Evolutionary conservation across 2,797 vertebrate species (phyloP).

Genomic region (Lerista edwardsae): DNA sequence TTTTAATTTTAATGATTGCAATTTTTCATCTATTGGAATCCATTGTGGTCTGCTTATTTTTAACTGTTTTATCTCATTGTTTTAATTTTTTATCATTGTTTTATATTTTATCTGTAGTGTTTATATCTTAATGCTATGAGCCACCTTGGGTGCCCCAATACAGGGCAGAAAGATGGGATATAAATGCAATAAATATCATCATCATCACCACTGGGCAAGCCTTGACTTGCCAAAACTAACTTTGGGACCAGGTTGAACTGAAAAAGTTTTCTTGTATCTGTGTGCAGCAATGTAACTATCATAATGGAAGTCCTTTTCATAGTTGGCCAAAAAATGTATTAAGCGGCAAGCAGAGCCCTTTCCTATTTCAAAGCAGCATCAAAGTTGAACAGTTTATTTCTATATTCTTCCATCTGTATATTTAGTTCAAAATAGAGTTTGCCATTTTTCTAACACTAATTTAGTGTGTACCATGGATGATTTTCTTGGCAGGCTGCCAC

Average conservation of each 20-base stretch:
- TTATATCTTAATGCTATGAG: no score
- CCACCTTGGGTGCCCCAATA: no score
- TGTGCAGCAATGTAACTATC: not conserved
- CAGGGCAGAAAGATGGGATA: no score
- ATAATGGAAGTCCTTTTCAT: not conserved
- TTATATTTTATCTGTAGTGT: no score
- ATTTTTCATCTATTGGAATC: no score
- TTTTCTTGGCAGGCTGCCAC: slow-evolving; percentile 39
- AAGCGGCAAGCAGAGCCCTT: not conserved
- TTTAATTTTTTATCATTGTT: no score
- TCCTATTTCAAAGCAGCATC: not conserved
- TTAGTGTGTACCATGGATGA: slow-evolving; percentile 30
- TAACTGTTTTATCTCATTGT: no score
- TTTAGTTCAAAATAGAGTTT: slow-evolving; percentile 9
- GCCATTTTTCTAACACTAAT: not conserved
- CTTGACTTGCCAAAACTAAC: not conserved
- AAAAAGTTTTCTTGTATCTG: not conserved
- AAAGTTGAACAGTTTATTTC: not conserved
- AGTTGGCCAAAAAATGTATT: not conserved
- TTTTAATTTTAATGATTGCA: no score
- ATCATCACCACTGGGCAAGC: no score
- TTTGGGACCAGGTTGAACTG: not conserved
- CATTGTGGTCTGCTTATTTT: no score
- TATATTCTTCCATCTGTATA: accelerated
- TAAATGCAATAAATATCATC: not conserved